Base-by-base conservation (phyloP, 2,797 vertebrate genomes). In the Periparus ater region DNA sequence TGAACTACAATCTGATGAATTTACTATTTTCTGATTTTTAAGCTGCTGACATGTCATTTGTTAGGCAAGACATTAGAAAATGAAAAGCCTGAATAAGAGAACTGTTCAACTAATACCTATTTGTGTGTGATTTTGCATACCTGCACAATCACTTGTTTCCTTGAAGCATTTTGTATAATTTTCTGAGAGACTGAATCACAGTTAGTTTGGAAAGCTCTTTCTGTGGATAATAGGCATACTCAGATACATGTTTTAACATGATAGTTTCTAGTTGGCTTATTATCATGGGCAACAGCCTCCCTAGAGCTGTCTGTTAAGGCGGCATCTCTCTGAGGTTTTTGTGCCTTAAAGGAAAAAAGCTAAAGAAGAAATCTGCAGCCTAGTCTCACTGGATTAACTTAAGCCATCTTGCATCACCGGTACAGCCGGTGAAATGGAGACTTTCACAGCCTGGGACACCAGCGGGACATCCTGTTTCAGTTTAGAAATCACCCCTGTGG, bases 401-500 rank as follows among this genome's bases (percentile, higher is more conserved):
- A 98, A 98, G 95, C 96, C 96, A 97, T 96, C 50, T 95, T 82
- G 92, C 88, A 38, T 65, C 62, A 94, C 92, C 42, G 6, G 76
- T 45, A 60, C 17, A 60, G 94, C 79, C 16, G 3, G 90, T 94
- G 75, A 95, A 88, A 88, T 50, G 61, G 87, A 76, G 80, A 36
- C 94, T 96, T 98, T 98, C 97, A 96, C 96, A 97, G 97, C 96
- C 98, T 96, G 96, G 88, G 95, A 97, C 95, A 98, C 97, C 97
- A 98, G 98, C 97, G 63, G 98, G 98, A 98, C 98, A 98, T 98
- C 98, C 98, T 98, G 98, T 98, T 98, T 98, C 98, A 98, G 98
- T 98, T 97, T 97, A 98, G 97, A 98, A 98, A 98, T 97, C 80
- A 97, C 95, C 58, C 95, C 97, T 88, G 9, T 97, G 44, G 54